Evolutionary conservation across 2,113 vertebrate species (phyloP).

Genomic region (Prolemur simus): DNA sequence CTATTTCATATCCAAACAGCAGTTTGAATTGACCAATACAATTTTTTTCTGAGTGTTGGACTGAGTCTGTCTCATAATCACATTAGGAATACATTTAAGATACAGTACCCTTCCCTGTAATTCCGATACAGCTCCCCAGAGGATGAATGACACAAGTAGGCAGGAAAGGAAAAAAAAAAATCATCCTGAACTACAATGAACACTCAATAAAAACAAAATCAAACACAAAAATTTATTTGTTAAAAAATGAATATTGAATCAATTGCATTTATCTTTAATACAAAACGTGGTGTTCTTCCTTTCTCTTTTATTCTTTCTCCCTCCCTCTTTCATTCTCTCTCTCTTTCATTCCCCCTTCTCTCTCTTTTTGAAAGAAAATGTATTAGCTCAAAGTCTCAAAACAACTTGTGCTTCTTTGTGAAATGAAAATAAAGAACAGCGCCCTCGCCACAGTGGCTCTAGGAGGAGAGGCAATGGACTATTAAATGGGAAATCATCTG

Average conservation of each 20-base stretch:
- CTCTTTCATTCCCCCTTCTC: background rate
- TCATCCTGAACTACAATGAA: background rate
- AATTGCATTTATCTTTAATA: background rate
- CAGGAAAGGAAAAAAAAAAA: background rate
- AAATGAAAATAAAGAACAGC: slow-evolving; percentile 80
- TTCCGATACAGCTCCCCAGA: background rate
- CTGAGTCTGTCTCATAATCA: background rate
- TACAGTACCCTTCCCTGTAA: background rate
- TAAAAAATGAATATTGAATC: slow-evolving; percentile 31
- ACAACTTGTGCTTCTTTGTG: slow-evolving; percentile 81
- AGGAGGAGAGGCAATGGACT: slow-evolving; percentile 90
- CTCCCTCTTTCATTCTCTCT: background rate
- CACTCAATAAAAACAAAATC: background rate
- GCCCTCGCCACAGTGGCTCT: slow-evolving; percentile 67
- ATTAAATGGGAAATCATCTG: slow-evolving; percentile 94
- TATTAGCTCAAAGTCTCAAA: slow-evolving; percentile 67
- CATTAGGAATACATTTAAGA: background rate
- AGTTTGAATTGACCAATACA: background rate
- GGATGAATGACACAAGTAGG: background rate
- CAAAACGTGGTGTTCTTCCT: too few relatives aligned
- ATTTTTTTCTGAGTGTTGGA: background rate
- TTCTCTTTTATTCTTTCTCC: background rate
- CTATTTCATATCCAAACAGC: background rate
- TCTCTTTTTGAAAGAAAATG: slow-evolving; percentile 30
- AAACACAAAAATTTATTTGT: background rate